A percentile compares a stretch with the other conserved stretches of the same genome.
Evolutionary conservation across 1,140 invertebrate genomes (phyloP).

Genomic region (Philotrypesis tridentata): DNA sequence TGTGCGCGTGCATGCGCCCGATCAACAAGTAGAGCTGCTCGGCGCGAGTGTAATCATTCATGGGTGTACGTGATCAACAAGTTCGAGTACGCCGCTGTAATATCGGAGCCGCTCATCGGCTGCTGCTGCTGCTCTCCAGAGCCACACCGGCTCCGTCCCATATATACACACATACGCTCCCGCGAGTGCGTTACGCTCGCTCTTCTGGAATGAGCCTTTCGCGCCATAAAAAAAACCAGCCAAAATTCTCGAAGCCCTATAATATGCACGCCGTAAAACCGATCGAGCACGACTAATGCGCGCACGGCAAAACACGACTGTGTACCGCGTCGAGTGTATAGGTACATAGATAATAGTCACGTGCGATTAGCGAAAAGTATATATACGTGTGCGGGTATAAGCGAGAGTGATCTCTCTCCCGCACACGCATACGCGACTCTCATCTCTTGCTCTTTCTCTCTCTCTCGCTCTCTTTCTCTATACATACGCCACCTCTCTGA

Average conservation of each 20-base stretch:
- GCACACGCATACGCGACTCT: too few species aligned
- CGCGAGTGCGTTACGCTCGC: background rate
- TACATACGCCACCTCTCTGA: background rate
- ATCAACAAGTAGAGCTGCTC: slow-evolving; percentile 24
- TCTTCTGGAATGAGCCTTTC: background rate
- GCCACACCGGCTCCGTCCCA: too few species aligned
- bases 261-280: background rate
- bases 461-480: too few species aligned
- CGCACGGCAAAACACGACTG: background rate
- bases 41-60: background rate
- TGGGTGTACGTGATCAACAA: slow-evolving; percentile 15
- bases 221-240: background rate
- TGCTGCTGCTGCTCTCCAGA: background rate
- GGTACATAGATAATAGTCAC: too few species aligned
- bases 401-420: background rate
- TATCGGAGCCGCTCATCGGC: background rate
- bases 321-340: too few species aligned
- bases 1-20: background rate
- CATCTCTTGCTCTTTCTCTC: too few species aligned
- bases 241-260: background rate
- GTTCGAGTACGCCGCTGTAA: background rate
- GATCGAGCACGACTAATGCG: background rate
- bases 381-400: too few species aligned
- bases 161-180: too few species aligned
- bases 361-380: too few species aligned